Percentiles rank a stretch among this genome's conserved stretches.
Conservation (phyloP, 2,888 invertebrate species). For the Trachelus troglodyta region DNA sequence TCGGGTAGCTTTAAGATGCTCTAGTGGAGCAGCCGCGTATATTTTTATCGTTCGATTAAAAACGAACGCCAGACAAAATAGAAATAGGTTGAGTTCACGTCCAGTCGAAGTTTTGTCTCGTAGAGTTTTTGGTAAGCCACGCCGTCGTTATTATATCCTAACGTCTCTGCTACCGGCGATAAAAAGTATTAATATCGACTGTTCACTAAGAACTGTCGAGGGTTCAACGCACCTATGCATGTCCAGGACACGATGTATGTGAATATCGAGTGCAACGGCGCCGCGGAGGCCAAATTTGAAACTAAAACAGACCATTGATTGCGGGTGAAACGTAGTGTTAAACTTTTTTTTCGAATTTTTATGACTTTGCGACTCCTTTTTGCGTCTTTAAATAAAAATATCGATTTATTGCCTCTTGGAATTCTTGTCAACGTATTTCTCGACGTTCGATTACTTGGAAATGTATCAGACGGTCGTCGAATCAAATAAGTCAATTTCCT, state of each 20-base stretch:
- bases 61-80: neutral
- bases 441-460: neutral
- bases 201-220: conserved; percentile 3
- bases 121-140: neutral
- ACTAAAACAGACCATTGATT: neutral
- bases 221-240: conserved; percentile 33
- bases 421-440: neutral
- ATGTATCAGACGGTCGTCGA: neutral
- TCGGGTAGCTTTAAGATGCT: neutral
- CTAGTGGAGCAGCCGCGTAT: neutral
- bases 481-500: neutral
- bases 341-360: neutral
- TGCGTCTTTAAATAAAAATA: neutral
- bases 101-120: neutral
- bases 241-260: conserved; percentile 7
- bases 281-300: neutral
- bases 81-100: neutral
- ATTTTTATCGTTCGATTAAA: neutral
- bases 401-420: neutral
- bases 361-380: too few species aligned
- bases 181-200: conserved; percentile 29
- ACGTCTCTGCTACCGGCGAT: conserved; percentile 6
- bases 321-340: neutral
- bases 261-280: neutral
- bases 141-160: conserved; percentile 7